These are phyloP conservation scores for Trissolcus brochymenae DNA, from an alignment of 2,888 invertebrate species.

Conservation along the genomic window DNA sequence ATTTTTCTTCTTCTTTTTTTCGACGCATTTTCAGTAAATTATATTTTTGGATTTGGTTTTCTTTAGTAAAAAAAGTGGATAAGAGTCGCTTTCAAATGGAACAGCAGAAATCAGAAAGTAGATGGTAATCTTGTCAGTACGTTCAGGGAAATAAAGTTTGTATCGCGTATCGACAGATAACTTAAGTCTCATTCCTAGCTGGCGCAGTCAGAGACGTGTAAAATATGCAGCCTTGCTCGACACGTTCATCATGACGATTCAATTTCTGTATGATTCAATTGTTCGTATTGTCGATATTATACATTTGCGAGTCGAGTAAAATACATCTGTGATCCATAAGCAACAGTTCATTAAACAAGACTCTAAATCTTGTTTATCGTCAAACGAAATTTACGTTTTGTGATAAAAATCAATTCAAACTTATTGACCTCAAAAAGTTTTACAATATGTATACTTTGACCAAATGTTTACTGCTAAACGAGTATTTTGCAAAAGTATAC, in stretches of 20 bases:
- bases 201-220: constrained; percentile 57
- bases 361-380: neutral
- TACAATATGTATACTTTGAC: too few relatives aligned
- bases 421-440: too few relatives aligned
- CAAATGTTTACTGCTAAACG: too few relatives aligned
- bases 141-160: constrained; percentile 59
- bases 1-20: neutral
- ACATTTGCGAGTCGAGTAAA: constrained; percentile 10
- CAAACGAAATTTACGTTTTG: neutral
- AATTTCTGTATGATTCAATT: constrained; percentile 46
- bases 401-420: neutral
- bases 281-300: constrained; percentile 34
- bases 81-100: neutral
- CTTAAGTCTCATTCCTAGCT: constrained; percentile 50
- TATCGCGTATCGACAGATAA: constrained; percentile 55
- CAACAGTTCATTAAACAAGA: constrained; percentile 12
- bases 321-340: constrained; percentile 3
- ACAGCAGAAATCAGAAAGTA: constrained; percentile 18
- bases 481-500: too few relatives aligned
- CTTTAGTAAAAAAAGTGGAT: neutral
- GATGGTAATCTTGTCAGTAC: constrained; percentile 40
- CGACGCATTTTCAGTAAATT: neutral
- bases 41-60: neutral
- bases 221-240: constrained; percentile 61
- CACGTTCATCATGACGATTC: constrained; percentile 52